Evolutionary conservation across 1,140 invertebrate genomes (phyloP).

Genomic region (Thalassaphorura encarpata): DNA sequence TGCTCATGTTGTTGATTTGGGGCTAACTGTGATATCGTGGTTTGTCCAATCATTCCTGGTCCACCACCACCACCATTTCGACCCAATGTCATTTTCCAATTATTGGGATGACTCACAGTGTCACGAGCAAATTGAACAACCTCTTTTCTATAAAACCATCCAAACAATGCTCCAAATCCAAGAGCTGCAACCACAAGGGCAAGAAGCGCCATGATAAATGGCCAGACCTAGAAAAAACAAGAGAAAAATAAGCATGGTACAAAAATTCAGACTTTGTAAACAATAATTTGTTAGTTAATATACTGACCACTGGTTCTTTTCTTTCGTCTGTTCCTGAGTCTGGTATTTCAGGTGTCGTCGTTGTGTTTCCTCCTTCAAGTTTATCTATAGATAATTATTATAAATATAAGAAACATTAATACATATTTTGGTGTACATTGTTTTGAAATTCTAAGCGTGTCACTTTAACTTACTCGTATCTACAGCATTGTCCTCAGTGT

Average conservation of each 20-base stretch:
- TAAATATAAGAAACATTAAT: no score
- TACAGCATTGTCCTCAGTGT: constrained; percentile 27
- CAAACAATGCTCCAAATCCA: constrained; percentile 21
- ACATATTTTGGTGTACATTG: no score
- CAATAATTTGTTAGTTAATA: no score
- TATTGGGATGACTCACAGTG: constrained; percentile 13
- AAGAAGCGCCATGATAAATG: constrained; percentile 27
- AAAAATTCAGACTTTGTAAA: no score
- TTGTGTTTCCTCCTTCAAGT: constrained; percentile 20
- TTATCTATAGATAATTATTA: constrained; percentile 27
- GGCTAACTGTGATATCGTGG: not conserved
- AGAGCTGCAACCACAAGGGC: constrained; percentile 25
- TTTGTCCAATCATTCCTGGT: not conserved
- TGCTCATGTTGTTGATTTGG: not conserved
- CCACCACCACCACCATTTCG: constrained; percentile 12
- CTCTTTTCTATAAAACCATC: constrained; percentile 32
- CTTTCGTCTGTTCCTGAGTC: no score
- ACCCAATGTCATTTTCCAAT: no score
- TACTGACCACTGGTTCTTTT: no score
- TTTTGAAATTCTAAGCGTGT: no score
- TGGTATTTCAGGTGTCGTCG: not conserved
- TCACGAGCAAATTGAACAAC: constrained; percentile 22
- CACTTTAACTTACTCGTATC: constrained; percentile 19
- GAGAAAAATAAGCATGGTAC: no score
- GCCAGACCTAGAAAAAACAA: constrained; percentile 23